phyloP scores from a whole-genome alignment of 2,113 vertebrate genomes.

The Saguinus midas region DNA sequence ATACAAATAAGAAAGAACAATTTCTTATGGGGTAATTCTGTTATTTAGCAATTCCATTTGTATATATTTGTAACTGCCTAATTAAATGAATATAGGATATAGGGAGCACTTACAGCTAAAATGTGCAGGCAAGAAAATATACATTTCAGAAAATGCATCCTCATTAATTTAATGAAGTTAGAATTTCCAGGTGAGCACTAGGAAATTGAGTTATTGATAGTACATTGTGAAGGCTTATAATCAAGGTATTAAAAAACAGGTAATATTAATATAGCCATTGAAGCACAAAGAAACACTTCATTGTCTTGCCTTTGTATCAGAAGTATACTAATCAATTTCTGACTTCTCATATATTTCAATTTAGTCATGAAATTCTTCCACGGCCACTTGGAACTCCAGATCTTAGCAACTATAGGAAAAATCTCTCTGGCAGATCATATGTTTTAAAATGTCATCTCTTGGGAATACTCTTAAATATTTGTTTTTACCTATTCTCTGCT shows the following conservation, averaged over 20 bases:
- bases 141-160: not conserved
- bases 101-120: not conserved
- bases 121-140: not conserved
- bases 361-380: conserved; percentile 25
- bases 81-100: conserved; percentile 18
- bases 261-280: not conserved
- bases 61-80: not conserved
- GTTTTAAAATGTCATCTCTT: conserved; percentile 56
- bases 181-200: not conserved
- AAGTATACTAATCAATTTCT: not conserved
- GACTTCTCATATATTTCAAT: not conserved
- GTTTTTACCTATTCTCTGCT: conserved; percentile 31
- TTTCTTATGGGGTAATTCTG: conserved; percentile 25
- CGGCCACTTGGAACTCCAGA: not conserved
- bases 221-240: not conserved
- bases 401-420: conserved; percentile 24
- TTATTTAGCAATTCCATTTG: conserved; percentile 38
- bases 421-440: conserved; percentile 2
- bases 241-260: not conserved
- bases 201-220: not conserved
- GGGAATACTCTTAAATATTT: conserved; percentile 48
- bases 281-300: not conserved
- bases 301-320: not conserved
- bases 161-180: not conserved
- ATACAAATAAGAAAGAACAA: conserved; percentile 18